Evolutionary conservation across 2,113 vertebrate species (phyloP), one percentile per base, ranked within the genome.

Genomic region (Ctenomys sociabilis): DNA sequence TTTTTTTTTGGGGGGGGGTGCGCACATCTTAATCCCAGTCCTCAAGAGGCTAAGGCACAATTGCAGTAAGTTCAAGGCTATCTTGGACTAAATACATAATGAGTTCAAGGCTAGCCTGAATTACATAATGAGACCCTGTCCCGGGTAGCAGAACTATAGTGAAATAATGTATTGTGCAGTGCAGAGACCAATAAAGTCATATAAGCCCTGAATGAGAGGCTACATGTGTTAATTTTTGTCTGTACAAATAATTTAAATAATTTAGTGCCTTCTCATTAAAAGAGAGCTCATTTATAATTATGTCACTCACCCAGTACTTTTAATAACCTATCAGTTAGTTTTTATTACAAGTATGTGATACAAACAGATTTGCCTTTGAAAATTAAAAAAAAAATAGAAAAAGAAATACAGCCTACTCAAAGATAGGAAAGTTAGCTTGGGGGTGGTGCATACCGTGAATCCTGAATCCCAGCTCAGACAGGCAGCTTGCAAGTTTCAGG

Each of bases 381-480:
- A 93, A 90, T 90, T 90, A 95, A 72, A 40, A 75, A 54, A 54
- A 92, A 85, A 85, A 66, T 5, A 91, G 49, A 93, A 80, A 81
- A 86, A 61, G 40, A 83, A 3, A 19, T 72, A 21, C 63, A 87
- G 37, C 40, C 61, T 80, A 84, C 66, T 88, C 52, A 92, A 75
- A 35, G 75, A n/a, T 10, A 70, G 66, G 13, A 81, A 78, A 28
- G 40, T 75, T 43, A 43, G 73, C 10, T 43, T 43, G 40, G 73
- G 24, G 13, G 40, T 43, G 40, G 24, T 77, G 40, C 11, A 28
- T 26, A 77, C 40, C 40, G 12, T 43, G 28, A 45, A 77, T 45
- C 12, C 24, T 45, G 73, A 24, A 45, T n/a, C n/a, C n/a, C n/a
- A 40, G 40, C 22, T 43, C 37, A 77, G 40, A 26, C 72, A 75